Evolutionary conservation across 2,797 vertebrate species (phyloP).

Genomic region (Notolabrus celidotus): DNA sequence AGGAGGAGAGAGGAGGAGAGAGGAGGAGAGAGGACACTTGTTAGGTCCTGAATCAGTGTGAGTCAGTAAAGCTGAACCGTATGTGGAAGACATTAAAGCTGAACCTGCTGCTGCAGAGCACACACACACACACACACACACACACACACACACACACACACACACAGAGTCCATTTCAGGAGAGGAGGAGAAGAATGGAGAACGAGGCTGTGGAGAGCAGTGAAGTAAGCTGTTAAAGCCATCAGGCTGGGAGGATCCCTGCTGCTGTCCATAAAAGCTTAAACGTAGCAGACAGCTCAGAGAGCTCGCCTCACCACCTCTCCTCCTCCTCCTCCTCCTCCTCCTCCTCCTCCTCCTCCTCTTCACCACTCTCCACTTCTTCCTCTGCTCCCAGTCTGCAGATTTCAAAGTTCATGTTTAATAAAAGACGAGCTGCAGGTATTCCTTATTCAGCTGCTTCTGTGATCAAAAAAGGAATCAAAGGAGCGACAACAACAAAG

Average conservation of each 20-base stretch:
- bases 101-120: constrained; percentile 51
- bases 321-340: neutral
- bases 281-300: constrained; percentile 63
- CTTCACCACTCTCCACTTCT: no score
- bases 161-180: constrained; percentile 13
- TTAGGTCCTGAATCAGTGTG: constrained; percentile 7
- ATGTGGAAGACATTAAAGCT: constrained; percentile 49
- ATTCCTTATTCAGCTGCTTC: constrained; percentile 55
- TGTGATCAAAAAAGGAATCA: constrained; percentile 44
- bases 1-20: neutral
- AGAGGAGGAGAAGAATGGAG: constrained; percentile 43
- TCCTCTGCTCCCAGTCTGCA: neutral
- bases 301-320: constrained; percentile 36
- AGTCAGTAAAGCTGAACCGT: constrained; percentile 26
- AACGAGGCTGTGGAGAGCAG: constrained; percentile 49
- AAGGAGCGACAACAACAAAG: constrained; percentile 50
- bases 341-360: constrained; percentile 9
- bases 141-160: constrained; percentile 9
- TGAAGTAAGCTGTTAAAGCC: constrained; percentile 66
- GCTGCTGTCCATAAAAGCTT: constrained; percentile 69
- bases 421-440: constrained; percentile 59
- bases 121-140: constrained; percentile 5
- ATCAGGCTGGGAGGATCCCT: constrained; percentile 65
- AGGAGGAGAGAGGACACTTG: constrained; percentile 14
- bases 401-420: constrained; percentile 44